Evolutionary conservation across 2,113 vertebrate genomes (phyloP).

Genomic region (Leiothrix lutea): DNA sequence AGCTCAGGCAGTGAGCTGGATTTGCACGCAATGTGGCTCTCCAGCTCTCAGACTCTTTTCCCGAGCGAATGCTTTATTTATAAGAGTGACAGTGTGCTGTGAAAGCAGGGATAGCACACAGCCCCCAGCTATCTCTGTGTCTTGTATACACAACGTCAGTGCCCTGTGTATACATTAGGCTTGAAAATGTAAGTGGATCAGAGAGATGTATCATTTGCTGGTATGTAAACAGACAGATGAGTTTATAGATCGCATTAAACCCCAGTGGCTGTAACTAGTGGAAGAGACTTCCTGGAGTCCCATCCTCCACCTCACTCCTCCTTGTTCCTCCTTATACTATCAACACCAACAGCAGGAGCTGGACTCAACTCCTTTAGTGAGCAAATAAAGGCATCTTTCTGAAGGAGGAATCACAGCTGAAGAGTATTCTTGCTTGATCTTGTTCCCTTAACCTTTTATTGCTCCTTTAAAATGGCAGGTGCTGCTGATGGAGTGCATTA

Average conservation of each 20-base stretch:
- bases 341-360: not conserved
- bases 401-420: not conserved
- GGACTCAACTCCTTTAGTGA: constrained; percentile 4
- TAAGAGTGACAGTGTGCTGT: constrained; percentile 79
- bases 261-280: constrained; percentile 74
- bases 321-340: not conserved
- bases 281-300: constrained; percentile 56
- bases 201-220: constrained; percentile 81
- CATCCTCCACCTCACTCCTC: constrained; percentile 37
- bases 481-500: not conserved
- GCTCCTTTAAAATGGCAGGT: not conserved
- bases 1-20: constrained; percentile 82
- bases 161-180: constrained; percentile 80
- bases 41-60: constrained; percentile 74
- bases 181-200: constrained; percentile 81
- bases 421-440: not conserved
- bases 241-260: constrained; percentile 85
- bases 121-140: constrained; percentile 75
- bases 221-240: constrained; percentile 89
- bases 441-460: not conserved
- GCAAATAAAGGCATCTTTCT: constrained; percentile 11
- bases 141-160: constrained; percentile 75
- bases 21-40: constrained; percentile 91
- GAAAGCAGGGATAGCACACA: constrained; percentile 75
- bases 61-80: constrained; percentile 82